These are phyloP conservation scores for Sebastes melanostomus DNA, from an alignment of 2,797 vertebrate species.

Conservation along the genomic window DNA sequence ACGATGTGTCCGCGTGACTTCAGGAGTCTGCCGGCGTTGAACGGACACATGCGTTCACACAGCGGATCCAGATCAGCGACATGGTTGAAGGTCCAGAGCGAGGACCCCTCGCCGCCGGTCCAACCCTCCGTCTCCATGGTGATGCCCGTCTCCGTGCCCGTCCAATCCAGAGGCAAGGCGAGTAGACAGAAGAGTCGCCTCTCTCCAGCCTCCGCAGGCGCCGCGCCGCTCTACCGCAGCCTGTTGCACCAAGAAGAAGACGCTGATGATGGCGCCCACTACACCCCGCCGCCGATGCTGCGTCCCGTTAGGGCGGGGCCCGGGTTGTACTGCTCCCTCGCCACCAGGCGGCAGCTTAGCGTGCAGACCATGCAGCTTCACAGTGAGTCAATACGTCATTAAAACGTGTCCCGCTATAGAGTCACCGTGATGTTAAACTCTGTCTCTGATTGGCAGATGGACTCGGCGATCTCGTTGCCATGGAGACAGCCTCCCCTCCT, in stretches of 20 bases:
- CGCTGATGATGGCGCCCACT: conserved; percentile 52
- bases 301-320: conserved; percentile 88
- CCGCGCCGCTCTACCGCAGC: conserved; percentile 87
- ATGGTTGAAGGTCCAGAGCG: not conserved
- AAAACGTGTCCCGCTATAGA: not conserved
- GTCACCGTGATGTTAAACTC: not conserved
- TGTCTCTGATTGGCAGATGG: conserved; percentile 78
- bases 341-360: conserved; percentile 69
- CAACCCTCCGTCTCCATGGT: conserved; percentile 81
- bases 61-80: conserved; percentile 82
- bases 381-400: conserved; percentile 9
- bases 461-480: conserved; percentile 73
- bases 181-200: not conserved
- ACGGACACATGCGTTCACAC: conserved; percentile 94
- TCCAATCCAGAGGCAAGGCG: conserved; percentile 33
- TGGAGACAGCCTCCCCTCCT: conserved; percentile 74
- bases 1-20: conserved; percentile 90
- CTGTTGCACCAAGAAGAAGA: conserved; percentile 73
- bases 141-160: conserved; percentile 91
- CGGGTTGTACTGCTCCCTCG: conserved; percentile 88
- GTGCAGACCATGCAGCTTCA: conserved; percentile 48
- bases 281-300: conserved; percentile 92
- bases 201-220: conserved; percentile 53
- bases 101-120: conserved; percentile 46
- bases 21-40: conserved; percentile 93